These are phyloP conservation scores for Lasioglossum pauxillum DNA, from an alignment of 2,888 invertebrate genomes.

Conservation along the genomic window DNA sequence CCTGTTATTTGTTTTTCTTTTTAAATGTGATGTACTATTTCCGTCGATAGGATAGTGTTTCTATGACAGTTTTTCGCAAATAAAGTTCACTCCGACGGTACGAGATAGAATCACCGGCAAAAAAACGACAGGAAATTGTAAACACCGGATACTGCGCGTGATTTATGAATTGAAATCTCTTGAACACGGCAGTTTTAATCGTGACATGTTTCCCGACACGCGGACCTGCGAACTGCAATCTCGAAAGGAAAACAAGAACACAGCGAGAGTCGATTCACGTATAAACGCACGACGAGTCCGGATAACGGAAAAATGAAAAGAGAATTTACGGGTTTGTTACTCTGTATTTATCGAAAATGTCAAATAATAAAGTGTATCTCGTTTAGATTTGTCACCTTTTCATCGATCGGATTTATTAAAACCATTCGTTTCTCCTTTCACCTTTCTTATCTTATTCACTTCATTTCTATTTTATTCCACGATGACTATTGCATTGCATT, in stretches of 20 bases:
- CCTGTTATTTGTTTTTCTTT: not conserved
- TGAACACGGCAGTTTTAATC: conserved; percentile 14
- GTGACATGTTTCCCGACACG: not conserved
- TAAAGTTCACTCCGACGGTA: not conserved
- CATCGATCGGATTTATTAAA: not conserved
- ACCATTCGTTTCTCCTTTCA: not conserved
- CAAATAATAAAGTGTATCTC: not conserved
- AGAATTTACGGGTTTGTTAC: not conserved
- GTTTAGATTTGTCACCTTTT: not conserved
- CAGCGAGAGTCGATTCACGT: not conserved
- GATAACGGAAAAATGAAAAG: not conserved
- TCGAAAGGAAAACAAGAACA: conserved; percentile 20
- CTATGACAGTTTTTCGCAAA: not conserved
- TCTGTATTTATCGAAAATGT: not conserved
- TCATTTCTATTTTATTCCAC: not conserved
- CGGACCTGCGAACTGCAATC: not conserved
- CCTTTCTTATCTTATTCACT: not conserved
- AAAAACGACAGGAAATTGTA: conserved; percentile 8
- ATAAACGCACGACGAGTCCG: too few species aligned
- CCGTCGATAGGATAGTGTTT: not conserved
- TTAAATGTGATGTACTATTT: not conserved
- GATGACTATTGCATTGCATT: not conserved
- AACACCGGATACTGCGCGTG: conserved; percentile 7
- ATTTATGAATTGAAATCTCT: conserved; percentile 11
- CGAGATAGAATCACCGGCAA: not conserved